Evolutionary conservation across 2,888 invertebrate genomes (phyloP).

Genomic region (Scaptomyza flava): DNA sequence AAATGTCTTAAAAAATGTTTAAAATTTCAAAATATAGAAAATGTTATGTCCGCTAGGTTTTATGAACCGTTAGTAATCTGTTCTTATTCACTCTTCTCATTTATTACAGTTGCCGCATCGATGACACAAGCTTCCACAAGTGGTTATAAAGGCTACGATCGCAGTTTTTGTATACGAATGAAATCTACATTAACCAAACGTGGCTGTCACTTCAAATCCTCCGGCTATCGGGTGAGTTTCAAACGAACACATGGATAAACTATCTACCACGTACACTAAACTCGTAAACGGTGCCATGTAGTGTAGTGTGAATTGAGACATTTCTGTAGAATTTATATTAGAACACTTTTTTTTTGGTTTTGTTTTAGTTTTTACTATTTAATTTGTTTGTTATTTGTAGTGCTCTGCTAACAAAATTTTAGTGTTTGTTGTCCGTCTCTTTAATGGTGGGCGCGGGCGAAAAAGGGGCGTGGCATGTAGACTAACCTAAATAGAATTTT

Average conservation of each 20-base stretch:
- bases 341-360: background rate
- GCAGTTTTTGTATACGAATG: constrained; percentile 98
- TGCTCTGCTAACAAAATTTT: constrained; percentile 26
- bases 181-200: constrained; percentile 98
- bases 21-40: too few species aligned
- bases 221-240: constrained; percentile 94
- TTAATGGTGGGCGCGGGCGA: background rate
- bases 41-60: background rate
- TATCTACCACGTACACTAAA: constrained; percentile 9
- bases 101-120: constrained; percentile 90
- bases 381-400: constrained; percentile 21
- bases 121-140: constrained; percentile 91
- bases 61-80: background rate
- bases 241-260: background rate
- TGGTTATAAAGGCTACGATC: constrained; percentile 93
- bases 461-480: constrained; percentile 36
- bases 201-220: constrained; percentile 98
- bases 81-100: background rate
- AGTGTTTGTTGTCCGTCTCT: constrained; percentile 32
- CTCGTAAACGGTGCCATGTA: constrained; percentile 41
- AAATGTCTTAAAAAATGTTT: too few species aligned
- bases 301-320: constrained; percentile 35
- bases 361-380: background rate
- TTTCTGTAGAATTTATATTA: constrained; percentile 32
- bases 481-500: constrained; percentile 55